phyloP scores from a whole-genome alignment of 2,797 vertebrate species.

The Smutsia gigantea region DNA sequence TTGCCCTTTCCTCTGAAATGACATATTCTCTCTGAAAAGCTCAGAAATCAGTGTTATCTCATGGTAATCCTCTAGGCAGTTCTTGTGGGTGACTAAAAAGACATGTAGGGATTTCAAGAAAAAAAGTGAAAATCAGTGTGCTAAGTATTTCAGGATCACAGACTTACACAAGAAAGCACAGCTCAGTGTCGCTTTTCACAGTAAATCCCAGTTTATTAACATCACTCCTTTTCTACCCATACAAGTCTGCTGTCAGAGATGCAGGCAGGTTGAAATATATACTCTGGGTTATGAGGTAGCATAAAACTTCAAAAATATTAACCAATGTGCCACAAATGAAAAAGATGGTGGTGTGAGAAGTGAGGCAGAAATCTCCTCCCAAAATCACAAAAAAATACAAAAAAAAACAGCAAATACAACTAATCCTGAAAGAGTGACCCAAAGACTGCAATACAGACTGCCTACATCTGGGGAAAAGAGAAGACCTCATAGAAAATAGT shows the following conservation, averaged over 20 bases:
- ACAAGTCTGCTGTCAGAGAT: neutral
- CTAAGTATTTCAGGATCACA: neutral
- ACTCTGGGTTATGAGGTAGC: neutral
- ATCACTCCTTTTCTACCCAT: neutral
- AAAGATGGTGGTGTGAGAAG: too few relatives aligned
- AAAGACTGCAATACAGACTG: too few relatives aligned
- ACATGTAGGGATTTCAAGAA: neutral
- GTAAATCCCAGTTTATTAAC: neutral
- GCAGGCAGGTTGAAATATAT: neutral
- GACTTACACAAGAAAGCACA: neutral
- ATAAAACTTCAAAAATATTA: neutral
- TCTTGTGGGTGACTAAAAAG: conserved; percentile 11
- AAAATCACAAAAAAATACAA: too few relatives aligned
- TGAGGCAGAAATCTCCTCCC: too few relatives aligned
- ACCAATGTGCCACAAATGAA: neutral
- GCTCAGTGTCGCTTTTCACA: neutral
- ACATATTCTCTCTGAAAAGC: neutral
- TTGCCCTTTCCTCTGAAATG: neutral
- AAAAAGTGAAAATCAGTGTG: neutral
- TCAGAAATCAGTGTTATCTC: neutral
- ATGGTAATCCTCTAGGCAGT: neutral
- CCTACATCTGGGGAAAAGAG: too few relatives aligned
- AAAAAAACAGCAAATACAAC: too few relatives aligned
- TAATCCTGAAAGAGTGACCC: too few relatives aligned
- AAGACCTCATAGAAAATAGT: too few relatives aligned